Base-by-base conservation (phyloP, 1,140 invertebrate genomes). In the Gonioctena quinquepunctata region DNA sequence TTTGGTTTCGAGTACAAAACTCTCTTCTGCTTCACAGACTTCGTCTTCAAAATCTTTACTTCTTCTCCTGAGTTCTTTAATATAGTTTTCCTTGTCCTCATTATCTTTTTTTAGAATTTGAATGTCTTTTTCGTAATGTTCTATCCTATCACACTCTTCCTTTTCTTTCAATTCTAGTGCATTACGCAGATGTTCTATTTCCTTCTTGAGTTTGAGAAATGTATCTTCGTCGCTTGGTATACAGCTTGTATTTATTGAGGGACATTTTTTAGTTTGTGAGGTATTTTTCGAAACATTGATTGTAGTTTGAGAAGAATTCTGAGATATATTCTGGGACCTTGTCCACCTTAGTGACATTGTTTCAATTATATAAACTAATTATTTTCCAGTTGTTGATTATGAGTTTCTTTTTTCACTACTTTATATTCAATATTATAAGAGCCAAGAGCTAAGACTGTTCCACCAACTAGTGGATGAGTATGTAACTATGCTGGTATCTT, bases 261-360 rank as follows among this genome's bases (percentile, higher is more conserved):
- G n/a, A 54, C 50, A 16, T 54, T 54, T 54, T 54, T 54, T 54
- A 13, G 50, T 54, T 54, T 54, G 50, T 54, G 50, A 54, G 50
- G 50, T 54, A 54, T 2, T 54, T 54, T 54, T 54, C 50, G 18
- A 16, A 5, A 54, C 8, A 8, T 54, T 54, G 6, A 16, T 16
- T 54, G 50, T 16, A 22, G 8, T 54, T 54, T 54, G 50, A 54
- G 50, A 54, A 54, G 50, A 8, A 4, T 22, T 54, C 50, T 54
- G 50, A 16, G 50, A 54, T 54, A 54, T 54, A 54, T 54, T 54
- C 50, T 54, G 50, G 16, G 50, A 54, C 50, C 50, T 54, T 54
- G 50, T 54, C 50, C 11, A 54, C 50, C 50, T 54, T 22, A 19
- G 50, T 16, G 50, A 54, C 50, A 54, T 54, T 54, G 18, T 16